Base-by-base conservation (phyloP, 2,113 vertebrate genomes). In the Lepus americanus region DNA sequence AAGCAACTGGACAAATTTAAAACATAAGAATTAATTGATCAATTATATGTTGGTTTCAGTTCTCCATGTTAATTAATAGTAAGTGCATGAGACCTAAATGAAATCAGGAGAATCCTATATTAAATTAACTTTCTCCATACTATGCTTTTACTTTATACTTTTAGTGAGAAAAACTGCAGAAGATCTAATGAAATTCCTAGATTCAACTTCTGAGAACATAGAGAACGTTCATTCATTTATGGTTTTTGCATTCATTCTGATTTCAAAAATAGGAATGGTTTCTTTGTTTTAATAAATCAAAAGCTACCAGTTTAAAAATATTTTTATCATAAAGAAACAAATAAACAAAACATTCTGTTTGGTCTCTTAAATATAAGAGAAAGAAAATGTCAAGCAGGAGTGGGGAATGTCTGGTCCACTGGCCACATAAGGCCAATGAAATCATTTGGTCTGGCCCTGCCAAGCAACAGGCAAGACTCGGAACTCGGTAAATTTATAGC, bases 1-100 rank as follows among this genome's bases (percentile, higher is more conserved):
- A 44, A 93, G 66, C 39, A 87, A 20, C 12, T 33, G 31, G 49
- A 29, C 25, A 66, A 86, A 85, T 78, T 85, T 88, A 72, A 53
- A 10, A 55, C 16, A n/a, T 39, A 83, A 44, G 63, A 31, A 72
- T 84, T 83, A 12, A 84, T n/a, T 61, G 64, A 82, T 80, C 63
- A 89, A 36, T 85, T 55, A 69, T 72, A 25, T 80, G 29, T 76
- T 92, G 88, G 31, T 94, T 94, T 93, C 16, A 84, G 44, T 2
- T 84, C 27, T 27, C 70, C 25, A 23, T 72, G 25, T 4, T 96
- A 78, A 94, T 80, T 92, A 87, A 59, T 53, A 85, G 23, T 61
- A 88, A 87, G 7, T 51, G 1, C 31, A 51, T 63, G 29, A 73
- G 13, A 82, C 25, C 36, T 74, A 89, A 17, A 63, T 17, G 55